phyloP scores from a whole-genome alignment of 2,113 vertebrate species.

The Microcebus tavaratra region DNA sequence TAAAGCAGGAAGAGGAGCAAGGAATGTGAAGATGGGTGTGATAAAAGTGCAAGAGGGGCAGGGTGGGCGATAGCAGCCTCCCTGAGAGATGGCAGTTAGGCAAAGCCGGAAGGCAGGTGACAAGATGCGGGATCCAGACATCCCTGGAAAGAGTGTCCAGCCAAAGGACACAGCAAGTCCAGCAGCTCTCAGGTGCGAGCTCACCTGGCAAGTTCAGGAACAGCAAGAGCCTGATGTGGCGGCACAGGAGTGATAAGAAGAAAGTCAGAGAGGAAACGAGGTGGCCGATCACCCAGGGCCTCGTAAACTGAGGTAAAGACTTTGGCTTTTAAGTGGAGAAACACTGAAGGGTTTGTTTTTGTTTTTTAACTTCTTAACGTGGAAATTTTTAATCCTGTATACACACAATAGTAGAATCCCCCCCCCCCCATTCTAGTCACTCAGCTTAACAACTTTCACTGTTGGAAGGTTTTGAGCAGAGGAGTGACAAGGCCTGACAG shows the following conservation, averaged over 20 bases:
- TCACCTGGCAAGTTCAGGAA: background rate
- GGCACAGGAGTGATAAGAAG: background rate
- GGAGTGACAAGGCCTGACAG: background rate
- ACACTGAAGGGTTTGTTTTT: background rate
- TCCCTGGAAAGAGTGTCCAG: background rate
- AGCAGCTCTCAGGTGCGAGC: background rate
- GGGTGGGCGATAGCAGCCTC: fast-evolving
- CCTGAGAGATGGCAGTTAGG: background rate
- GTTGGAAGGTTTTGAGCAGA: constrained; percentile 1
- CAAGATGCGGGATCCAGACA: background rate
- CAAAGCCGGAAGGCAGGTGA: background rate
- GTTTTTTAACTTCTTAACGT: background rate
- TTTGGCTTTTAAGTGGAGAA: background rate
- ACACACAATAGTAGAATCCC: background rate
- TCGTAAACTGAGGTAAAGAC: background rate
- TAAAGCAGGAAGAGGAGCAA: background rate
- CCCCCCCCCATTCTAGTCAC: background rate
- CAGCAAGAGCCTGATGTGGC: background rate
- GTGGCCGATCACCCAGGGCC: background rate
- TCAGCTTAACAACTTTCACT: background rate
- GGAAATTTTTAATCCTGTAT: background rate
- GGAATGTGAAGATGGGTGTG: background rate
- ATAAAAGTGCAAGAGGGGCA: background rate
- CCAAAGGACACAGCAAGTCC: background rate
- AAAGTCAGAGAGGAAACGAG: background rate